Base-by-base conservation (phyloP, 2,888 invertebrate species). In the Lampropteryx suffumata region DNA sequence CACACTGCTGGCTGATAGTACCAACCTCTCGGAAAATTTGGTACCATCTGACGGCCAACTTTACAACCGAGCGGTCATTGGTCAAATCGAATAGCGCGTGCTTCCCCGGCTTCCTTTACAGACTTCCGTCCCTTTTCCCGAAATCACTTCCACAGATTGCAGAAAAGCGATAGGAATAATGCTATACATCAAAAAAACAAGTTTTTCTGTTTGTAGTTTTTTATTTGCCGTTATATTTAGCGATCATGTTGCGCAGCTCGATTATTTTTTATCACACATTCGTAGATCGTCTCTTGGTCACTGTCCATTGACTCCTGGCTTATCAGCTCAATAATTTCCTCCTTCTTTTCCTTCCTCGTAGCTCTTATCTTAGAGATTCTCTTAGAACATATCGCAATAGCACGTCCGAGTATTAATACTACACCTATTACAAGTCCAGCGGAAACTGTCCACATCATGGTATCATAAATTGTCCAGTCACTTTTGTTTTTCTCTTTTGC, bases 381-480 rank as follows among this genome's bases (percentile, higher is more conserved):
- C 26, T 27, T 50, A 36, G 28, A 9, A 36, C 49, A 53, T 7
- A 43, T 26, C 10, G 11, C 26, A 12, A 43, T 26, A 11, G 49
- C n/a, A 13, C 35, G 17, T 8, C 9, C 59, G 34, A 73, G 62
- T 0, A 58, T 62, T 11, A 68, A 36, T 6, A 73, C 2, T 10
- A 68, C 49, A 11, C 64, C 50, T 21, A 61, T 56, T 13, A 69
- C 28, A 11, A 76, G 27, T 27, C 64, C 60, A 24, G 68, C 44
- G 1, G 32, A 43, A 6, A 68, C 30, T 2, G 69, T 57, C 61
- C 71, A 73, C 40, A 79, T 50, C 24, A 79, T 55, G 8, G 71
- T 69, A 65, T 84, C 79, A 35, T 74, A 51, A 1, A 56, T 55
- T 17, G 69, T 70, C 80, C 79, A 84, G 26, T 69, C 57, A 37